Percentiles rank a stretch among this genome's conserved stretches.
Conservation (phyloP, 2,888 invertebrate species). For the Serripes groenlandicus region DNA sequence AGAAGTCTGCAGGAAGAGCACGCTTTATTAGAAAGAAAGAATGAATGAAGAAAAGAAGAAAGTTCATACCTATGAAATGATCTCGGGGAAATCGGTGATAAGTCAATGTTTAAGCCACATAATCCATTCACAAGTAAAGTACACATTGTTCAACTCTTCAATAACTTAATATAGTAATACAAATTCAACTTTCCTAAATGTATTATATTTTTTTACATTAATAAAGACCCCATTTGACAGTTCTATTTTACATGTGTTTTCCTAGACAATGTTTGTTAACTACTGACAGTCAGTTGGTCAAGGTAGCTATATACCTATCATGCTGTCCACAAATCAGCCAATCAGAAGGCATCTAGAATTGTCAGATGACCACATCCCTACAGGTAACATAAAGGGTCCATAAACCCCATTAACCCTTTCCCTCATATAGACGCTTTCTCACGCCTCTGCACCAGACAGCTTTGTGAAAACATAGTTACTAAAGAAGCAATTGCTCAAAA, state of each 20-base stretch:
- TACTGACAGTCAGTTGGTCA: too few species aligned
- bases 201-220: background rate
- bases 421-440: too few species aligned
- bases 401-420: conserved; percentile 46
- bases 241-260: background rate
- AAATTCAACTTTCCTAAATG: background rate
- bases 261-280: too few species aligned
- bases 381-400: background rate
- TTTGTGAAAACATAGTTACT: too few species aligned
- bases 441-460: too few species aligned
- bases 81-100: conserved; percentile 56
- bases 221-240: background rate
- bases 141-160: conserved; percentile 29
- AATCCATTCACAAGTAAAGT: conserved; percentile 60
- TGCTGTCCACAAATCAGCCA: background rate
- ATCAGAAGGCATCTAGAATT: background rate
- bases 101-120: conserved; percentile 55
- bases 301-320: background rate
- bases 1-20: too few species aligned
- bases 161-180: background rate
- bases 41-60: background rate
- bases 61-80: background rate
- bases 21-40: background rate
- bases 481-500: too few species aligned
- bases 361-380: conserved; percentile 10